phyloP scores from a whole-genome alignment of 1,140 invertebrate species.

The Leptinotarsa undecemlineata region DNA sequence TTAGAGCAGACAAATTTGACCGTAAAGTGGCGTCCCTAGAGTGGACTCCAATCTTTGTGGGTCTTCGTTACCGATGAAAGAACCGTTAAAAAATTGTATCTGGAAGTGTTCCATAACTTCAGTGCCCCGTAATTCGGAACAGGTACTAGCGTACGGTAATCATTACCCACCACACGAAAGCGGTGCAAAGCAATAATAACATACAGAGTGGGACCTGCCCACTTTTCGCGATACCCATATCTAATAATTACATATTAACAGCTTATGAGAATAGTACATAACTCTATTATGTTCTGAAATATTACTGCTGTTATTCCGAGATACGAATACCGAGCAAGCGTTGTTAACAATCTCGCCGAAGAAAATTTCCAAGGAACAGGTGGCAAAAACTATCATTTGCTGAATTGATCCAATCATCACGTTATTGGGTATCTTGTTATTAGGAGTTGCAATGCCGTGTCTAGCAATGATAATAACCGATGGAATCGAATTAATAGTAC shows the following conservation, averaged over 20 bases:
- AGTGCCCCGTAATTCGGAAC: background rate
- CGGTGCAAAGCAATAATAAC: slow-evolving; percentile 5
- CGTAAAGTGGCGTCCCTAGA: no score
- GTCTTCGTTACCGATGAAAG: no score
- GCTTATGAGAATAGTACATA: background rate
- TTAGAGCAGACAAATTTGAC: no score
- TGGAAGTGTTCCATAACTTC: background rate
- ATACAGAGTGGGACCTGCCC: background rate
- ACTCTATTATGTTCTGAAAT: slow-evolving; percentile 1
- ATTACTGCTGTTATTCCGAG: background rate
- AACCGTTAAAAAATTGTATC: no score
- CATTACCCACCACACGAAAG: background rate
- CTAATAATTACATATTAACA: slow-evolving; percentile 4
- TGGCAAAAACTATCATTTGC: slow-evolving; percentile 8
- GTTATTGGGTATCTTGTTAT: slow-evolving; percentile 3
- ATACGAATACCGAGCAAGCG: background rate
- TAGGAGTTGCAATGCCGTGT: background rate
- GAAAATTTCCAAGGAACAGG: background rate
- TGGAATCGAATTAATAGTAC: no score
- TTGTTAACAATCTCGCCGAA: background rate
- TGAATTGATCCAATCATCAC: slow-evolving; percentile 5
- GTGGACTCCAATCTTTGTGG: no score
- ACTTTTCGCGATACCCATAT: slow-evolving; percentile 8
- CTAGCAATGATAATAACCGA: no score
- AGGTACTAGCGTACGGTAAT: background rate